Evolutionary conservation across 2,113 vertebrate genomes (phyloP).

Genomic region (Redunca redunca): DNA sequence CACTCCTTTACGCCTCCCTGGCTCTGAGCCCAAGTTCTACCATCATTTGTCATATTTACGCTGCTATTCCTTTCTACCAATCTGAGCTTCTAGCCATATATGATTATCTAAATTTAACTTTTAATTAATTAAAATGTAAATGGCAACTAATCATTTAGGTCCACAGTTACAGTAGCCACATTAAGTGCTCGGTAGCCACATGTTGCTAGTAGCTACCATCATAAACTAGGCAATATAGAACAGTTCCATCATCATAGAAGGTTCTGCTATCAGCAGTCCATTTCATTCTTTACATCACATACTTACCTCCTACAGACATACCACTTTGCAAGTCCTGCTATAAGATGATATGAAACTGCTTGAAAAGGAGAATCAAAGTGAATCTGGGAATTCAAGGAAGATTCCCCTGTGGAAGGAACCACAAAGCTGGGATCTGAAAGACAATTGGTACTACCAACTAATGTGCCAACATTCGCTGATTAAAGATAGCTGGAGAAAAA

Average conservation of each 20-base stretch:
- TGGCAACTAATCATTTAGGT: not conserved
- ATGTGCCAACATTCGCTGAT: not conserved
- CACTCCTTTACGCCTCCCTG: not conserved
- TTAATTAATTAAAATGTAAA: conserved; percentile 8
- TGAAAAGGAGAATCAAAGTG: not conserved
- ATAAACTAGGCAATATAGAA: not conserved
- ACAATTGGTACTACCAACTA: not conserved
- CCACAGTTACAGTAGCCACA: not conserved
- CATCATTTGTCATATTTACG: not conserved
- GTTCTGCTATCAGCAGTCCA: not conserved
- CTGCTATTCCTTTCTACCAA: not conserved
- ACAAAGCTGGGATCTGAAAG: not conserved
- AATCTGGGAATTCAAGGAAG: not conserved
- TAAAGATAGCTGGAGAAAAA: not conserved
- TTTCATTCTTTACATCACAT: not conserved
- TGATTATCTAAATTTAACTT: not conserved
- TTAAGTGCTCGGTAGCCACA: not conserved
- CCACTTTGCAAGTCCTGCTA: not conserved
- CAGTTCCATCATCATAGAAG: not conserved
- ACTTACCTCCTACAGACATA: not conserved
- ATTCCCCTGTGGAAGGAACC: not conserved
- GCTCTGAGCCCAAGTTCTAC: not conserved
- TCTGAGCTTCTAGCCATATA: not conserved
- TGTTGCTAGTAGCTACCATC: not conserved
- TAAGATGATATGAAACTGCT: not conserved